phyloP scores from a whole-genome alignment of 2,888 invertebrate species.

The Meliscaeva auricollis region DNA sequence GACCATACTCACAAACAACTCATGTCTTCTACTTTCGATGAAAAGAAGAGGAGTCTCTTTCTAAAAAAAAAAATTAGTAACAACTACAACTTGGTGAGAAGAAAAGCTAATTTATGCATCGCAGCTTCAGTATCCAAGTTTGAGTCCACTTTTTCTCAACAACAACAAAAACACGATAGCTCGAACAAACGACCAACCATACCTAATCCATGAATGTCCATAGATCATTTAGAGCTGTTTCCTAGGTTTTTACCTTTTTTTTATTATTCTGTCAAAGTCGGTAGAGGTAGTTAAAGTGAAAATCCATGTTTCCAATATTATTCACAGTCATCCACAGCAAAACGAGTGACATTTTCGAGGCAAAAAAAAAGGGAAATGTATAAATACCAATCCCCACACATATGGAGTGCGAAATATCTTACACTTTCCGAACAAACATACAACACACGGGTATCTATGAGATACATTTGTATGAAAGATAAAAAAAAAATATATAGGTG shows the following conservation, averaged over 20 bases:
- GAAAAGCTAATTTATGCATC: constrained; percentile 64
- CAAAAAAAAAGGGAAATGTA: constrained; percentile 23
- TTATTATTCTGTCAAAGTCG: constrained; percentile 3
- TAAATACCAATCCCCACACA: constrained; percentile 23
- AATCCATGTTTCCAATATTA: constrained; percentile 55
- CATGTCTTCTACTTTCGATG: constrained; percentile 33
- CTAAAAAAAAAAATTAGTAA: not conserved
- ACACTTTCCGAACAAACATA: constrained; percentile 59
- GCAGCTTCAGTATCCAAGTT: constrained; percentile 1
- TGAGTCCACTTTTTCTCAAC: constrained; percentile 55
- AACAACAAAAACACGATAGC: not conserved
- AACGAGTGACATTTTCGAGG: constrained; percentile 63
- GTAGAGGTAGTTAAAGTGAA: constrained; percentile 51
- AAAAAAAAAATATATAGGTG: constrained; percentile 73
- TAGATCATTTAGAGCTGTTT: constrained; percentile 51
- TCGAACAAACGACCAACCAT: not conserved
- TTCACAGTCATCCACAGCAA: constrained; percentile 38
- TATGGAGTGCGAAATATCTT: constrained; percentile 54
- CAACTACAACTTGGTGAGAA: constrained; percentile 19
- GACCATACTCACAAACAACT: constrained; percentile 15
- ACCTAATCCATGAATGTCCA: constrained; percentile 15
- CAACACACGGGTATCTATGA: constrained; percentile 35
- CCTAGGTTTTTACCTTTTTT: constrained; percentile 28
- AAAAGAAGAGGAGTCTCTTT: constrained; percentile 50
- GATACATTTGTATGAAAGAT: constrained; percentile 8